phyloP scores from a whole-genome alignment of 2,888 invertebrate species.

The Palloptera scutellata region DNA sequence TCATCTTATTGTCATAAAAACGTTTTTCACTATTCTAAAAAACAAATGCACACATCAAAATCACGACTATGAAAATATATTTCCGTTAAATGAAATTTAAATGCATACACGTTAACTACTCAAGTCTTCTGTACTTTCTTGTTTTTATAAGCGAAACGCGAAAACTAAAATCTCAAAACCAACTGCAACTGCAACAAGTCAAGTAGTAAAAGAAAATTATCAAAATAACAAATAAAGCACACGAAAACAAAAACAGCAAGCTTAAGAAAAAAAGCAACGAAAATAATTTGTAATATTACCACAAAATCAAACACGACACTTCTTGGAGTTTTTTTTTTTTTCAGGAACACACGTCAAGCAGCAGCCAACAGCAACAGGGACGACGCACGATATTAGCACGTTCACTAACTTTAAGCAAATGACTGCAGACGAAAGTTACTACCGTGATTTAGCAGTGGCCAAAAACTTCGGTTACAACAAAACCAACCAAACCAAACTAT shows the following conservation, averaged over 20 bases:
- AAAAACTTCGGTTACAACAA: conserved; percentile 52
- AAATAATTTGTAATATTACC: conserved; percentile 41
- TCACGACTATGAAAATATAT: too few species aligned
- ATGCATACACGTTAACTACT: too few species aligned
- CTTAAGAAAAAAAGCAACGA: conserved; percentile 23
- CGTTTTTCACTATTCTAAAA: too few species aligned
- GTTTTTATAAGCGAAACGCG: too few species aligned
- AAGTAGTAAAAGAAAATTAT: background rate
- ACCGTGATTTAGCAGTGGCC: conserved; percentile 61
- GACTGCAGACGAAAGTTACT: conserved; percentile 64
- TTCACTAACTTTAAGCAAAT: conserved; percentile 65
- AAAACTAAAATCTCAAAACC: conserved; percentile 9
- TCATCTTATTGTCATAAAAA: too few species aligned
- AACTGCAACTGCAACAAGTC: conserved; percentile 18
- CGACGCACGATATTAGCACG: conserved; percentile 61
- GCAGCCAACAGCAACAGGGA: conserved; percentile 41
- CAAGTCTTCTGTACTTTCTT: too few species aligned
- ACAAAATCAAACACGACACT: conserved; percentile 44
- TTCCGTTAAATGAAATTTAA: too few species aligned
- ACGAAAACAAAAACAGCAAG: conserved; percentile 16
- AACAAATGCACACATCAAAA: too few species aligned
- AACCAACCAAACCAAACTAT: conserved; percentile 35
- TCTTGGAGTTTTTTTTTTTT: conserved; percentile 33
- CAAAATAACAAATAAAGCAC: conserved; percentile 8
- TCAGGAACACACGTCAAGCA: conserved; percentile 45